Evolutionary conservation across 2,888 invertebrate genomes (phyloP), one percentile per base, ranked within the genome.

Genomic region (Catocala nupta): DNA sequence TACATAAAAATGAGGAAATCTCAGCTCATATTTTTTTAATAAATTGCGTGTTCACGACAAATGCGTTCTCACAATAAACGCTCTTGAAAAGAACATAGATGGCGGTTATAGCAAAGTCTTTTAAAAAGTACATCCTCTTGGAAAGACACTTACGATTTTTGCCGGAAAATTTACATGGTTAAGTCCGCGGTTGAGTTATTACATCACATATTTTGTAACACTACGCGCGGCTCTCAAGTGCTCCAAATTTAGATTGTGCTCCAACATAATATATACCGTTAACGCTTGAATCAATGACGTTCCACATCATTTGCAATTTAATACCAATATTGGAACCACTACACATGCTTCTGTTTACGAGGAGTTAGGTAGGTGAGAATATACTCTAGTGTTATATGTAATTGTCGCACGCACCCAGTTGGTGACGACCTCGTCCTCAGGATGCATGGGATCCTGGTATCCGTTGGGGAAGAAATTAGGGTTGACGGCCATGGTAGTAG

Each of bases 401-500:
- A 71, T 63, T 68, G 75, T 71, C 65, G 79, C 84, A 94, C 95
- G 90, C 95, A 95, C 95, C 95, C 95, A 95, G 83, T 95, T 95
- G 80, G 91, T 89, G 81, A 95, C 95, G 65, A 93, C 93, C 86
- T 95, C 95, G 71, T 95, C 95, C 70, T 95, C 95, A 68, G 89
- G 93, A 83, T 94, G 93, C 89, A 90, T 91, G 74, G 93, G 89
- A 80, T 94, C 94, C 87, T 94, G 94, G 88, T 94, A 94, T 62
- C 94, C 94, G 81, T 94, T 94, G 84, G 94, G 94, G 89, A 93
- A 94, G 90, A 94, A 94, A 81, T 93, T 93, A 55, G 86, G 92
- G 88, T 93, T 93, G 83, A 90, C 85, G 73, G 92, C 85, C 93
- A 93, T 93, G 65, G 72, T 78, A 68, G 65, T 81, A 83, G 75